Evolutionary conservation across 2,113 vertebrate species (phyloP).

Genomic region (Anser brachyrhynchus): DNA sequence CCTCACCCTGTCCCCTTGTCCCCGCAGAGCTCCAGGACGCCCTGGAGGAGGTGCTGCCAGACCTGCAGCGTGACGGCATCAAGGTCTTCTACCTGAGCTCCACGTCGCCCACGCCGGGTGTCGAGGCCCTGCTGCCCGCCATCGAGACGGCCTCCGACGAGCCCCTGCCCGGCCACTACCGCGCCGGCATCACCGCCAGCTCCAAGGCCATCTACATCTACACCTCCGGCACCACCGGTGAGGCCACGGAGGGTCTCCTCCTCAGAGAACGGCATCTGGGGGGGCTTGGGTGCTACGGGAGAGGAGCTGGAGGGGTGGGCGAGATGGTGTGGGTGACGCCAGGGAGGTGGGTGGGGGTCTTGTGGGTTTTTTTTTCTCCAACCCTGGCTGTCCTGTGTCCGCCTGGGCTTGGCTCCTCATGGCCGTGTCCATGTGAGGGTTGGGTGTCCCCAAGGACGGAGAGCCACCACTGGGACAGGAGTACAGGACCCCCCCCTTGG

Average conservation of each 20-base stretch:
- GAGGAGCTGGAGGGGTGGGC: neutral
- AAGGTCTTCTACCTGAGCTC: conserved; percentile 76
- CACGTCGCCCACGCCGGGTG: conserved; percentile 43
- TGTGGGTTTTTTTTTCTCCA: neutral
- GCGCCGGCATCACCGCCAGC: neutral
- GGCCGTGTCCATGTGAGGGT: rapidly evolving
- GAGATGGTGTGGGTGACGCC: rapidly evolving
- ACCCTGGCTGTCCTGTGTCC: rapidly evolving
- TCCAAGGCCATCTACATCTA: conserved; percentile 84
- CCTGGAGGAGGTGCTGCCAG: conserved; percentile 79
- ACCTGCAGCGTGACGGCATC: conserved; percentile 63
- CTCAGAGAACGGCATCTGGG: rapidly evolving
- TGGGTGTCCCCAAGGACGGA: neutral
- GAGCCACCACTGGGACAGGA: rapidly evolving
- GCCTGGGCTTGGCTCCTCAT: neutral
- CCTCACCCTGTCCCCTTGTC: rapidly evolving
- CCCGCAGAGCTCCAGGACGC: conserved; percentile 72
- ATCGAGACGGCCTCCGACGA: conserved; percentile 62
- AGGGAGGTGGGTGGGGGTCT: neutral
- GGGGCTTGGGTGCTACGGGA: neutral
- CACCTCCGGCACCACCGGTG: conserved; percentile 87
- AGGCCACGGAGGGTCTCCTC: rapidly evolving
- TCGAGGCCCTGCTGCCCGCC: conserved; percentile 69
- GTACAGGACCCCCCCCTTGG: neutral
- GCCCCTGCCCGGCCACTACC: conserved; percentile 59